phyloP scores from a whole-genome alignment of 2,113 vertebrate species.

The Guaruba guarouba region DNA sequence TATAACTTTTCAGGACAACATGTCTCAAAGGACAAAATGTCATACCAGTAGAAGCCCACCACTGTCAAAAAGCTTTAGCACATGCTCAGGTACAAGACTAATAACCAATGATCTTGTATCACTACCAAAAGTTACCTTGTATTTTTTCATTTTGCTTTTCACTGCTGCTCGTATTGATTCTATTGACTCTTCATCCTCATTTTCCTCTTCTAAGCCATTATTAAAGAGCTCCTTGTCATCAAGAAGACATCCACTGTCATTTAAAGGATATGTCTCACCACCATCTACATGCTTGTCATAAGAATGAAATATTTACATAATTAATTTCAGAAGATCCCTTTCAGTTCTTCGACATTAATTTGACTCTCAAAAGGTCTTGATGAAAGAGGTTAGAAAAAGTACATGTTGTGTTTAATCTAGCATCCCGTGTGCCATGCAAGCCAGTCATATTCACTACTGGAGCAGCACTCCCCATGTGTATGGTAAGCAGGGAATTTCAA shows the following conservation, averaged over 20 bases:
- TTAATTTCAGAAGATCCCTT: neutral
- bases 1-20: neutral
- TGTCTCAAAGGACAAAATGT: neutral
- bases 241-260: conserved; percentile 91
- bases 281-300: conserved; percentile 38
- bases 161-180: conserved; percentile 84
- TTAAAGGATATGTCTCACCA: conserved; percentile 51
- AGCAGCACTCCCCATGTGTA: neutral
- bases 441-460: neutral
- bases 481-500: neutral
- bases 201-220: conserved; percentile 77
- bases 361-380: neutral
- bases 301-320: neutral
- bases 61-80: neutral
- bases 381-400: neutral
- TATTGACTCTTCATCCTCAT: conserved; percentile 84
- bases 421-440: neutral
- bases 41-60: neutral
- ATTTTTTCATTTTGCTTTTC: conserved; percentile 82
- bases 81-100: neutral
- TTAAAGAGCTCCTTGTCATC: conserved; percentile 91
- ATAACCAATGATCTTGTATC: neutral
- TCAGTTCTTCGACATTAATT: neutral
- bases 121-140: conserved; percentile 71
- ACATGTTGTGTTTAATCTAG: neutral